A percentile compares a stretch with the other conserved stretches of the same genome.
Conservation (phyloP, 2,888 invertebrate species). For the Meandrusa payeni region DNA sequence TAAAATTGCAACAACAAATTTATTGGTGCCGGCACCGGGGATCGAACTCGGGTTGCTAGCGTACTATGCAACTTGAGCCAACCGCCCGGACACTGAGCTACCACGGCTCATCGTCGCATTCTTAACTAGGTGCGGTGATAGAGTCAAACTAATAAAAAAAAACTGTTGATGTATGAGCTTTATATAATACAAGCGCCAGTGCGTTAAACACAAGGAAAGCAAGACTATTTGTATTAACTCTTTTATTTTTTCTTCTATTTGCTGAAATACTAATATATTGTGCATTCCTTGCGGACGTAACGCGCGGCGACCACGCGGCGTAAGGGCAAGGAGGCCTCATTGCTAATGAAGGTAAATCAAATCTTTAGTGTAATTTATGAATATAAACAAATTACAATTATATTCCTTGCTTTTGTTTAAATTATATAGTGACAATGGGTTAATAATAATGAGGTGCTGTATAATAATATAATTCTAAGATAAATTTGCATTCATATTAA, state of each 20-base stretch:
- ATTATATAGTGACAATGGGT: neutral
- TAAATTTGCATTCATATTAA: no score
- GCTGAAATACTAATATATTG: slow-evolving; percentile 56
- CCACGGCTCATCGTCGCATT: no score
- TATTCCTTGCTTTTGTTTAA: neutral
- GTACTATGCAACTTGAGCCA: no score
- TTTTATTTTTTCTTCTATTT: slow-evolving; percentile 21
- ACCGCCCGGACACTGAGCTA: no score
- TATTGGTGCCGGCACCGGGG: no score
- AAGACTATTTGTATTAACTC: slow-evolving; percentile 28
- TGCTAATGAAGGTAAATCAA: slow-evolving; percentile 73
- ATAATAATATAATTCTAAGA: slow-evolving; percentile 4
- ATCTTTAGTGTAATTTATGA: neutral
- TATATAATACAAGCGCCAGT: neutral
- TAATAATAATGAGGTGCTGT: neutral
- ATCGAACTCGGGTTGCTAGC: no score
- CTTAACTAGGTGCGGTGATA: no score
- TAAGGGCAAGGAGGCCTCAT: slow-evolving; percentile 74
- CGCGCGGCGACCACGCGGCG: slow-evolving; percentile 49
- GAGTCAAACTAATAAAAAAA: no score
- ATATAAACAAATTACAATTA: no score
- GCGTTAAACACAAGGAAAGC: slow-evolving; percentile 22
- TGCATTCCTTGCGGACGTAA: slow-evolving; percentile 57
- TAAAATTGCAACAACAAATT: no score
- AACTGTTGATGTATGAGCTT: no score